A percentile compares a stretch with the other conserved stretches of the same genome.
Evolutionary conservation across 2,888 invertebrate genomes (phyloP).

Genomic region (Bedellia somnulentella): DNA sequence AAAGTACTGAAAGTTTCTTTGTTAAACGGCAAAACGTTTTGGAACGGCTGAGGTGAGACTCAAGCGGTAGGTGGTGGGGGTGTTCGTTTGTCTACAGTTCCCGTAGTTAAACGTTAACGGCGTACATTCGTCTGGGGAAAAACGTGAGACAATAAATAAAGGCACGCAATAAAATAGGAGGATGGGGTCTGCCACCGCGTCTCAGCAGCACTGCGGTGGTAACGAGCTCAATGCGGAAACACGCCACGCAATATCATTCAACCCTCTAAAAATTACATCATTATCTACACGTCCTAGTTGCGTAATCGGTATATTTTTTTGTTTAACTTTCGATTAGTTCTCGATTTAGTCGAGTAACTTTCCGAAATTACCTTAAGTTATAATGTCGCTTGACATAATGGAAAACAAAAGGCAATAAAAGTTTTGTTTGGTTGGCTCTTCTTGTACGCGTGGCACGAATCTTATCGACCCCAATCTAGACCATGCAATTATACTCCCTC

Average conservation of each 20-base stretch:
- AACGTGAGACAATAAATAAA: slow-evolving; percentile 36
- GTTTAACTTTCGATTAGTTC: no score
- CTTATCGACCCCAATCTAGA: slow-evolving; percentile 51
- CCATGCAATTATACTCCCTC: slow-evolving; percentile 47
- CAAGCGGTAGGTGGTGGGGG: slow-evolving; percentile 36
- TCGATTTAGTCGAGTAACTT: no score
- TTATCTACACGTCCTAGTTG: no score
- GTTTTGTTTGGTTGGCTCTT: slow-evolving; percentile 20
- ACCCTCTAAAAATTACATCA: slow-evolving; percentile 18
- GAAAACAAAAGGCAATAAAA: slow-evolving; percentile 30
- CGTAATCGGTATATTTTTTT: no score
- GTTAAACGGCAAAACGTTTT: slow-evolving; percentile 43
- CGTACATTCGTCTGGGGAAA: slow-evolving; percentile 28
- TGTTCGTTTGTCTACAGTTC: slow-evolving; percentile 18
- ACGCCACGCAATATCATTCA: slow-evolving; percentile 3
- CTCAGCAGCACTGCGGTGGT: slow-evolving; percentile 3
- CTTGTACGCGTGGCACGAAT: slow-evolving; percentile 20
- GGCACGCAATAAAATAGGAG: slow-evolving; percentile 25
- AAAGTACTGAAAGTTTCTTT: slow-evolving; percentile 52
- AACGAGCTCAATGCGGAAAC: slow-evolving; percentile 5
- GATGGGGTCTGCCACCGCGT: slow-evolving; percentile 8
- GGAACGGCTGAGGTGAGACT: slow-evolving; percentile 19
- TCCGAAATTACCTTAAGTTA: no score
- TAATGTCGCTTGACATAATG: no score
- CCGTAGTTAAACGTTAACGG: slow-evolving; percentile 30